Evolutionary conservation across 1,140 invertebrate species (phyloP), one percentile per base, ranked within the genome.

Genomic region (Drosophila hydei): DNA sequence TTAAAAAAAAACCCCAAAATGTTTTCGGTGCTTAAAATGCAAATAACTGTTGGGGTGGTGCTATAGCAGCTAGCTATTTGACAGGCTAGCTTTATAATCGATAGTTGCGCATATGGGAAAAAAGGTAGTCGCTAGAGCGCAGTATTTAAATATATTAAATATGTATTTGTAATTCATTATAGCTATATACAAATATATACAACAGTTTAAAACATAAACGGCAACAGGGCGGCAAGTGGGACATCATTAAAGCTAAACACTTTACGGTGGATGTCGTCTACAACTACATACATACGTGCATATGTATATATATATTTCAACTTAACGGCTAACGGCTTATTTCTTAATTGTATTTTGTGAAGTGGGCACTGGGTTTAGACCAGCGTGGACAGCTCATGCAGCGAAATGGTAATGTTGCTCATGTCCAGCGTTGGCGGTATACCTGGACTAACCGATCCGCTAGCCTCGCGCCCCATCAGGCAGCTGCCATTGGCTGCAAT

Each of bases 311-410:
- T 36, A 5, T n/a, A 19, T 30, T 40, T 40, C 33, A 33, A 52
- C 40, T 14, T 51, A 62, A 45, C 6, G 9, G 21, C 19, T 69
- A 36, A 38, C n/a, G 14, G 14, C 51, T 63, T 63, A 70, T 16
- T 9, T 16, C 12, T 1, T 30, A 50, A 56, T 38, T 64, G 40
- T 50, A 33, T 54, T 47, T 36, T 9, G 4, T 9, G 27, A 16
- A 12, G n/a, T 19, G 36, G 19, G 18, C n/a, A 54, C 25, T 50
- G 40, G 40, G 21, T 9, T 42, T 75, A 94, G 30, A 94, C 95
- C 59, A 95, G 92, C 9, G 95, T 95, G 3, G 94, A 95, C 21
- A 95, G 91, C 90, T 95, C 95, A 65, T 95, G 95, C 16, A 94
- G 93, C 18, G 94, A 94, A 5, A 94, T 94, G 3, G 94, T 93